Percentiles rank a stretch among this genome's conserved stretches.
Evolutionary conservation across 2,797 vertebrate genomes (phyloP).

Genomic region (Bovichtus diacanthus): DNA sequence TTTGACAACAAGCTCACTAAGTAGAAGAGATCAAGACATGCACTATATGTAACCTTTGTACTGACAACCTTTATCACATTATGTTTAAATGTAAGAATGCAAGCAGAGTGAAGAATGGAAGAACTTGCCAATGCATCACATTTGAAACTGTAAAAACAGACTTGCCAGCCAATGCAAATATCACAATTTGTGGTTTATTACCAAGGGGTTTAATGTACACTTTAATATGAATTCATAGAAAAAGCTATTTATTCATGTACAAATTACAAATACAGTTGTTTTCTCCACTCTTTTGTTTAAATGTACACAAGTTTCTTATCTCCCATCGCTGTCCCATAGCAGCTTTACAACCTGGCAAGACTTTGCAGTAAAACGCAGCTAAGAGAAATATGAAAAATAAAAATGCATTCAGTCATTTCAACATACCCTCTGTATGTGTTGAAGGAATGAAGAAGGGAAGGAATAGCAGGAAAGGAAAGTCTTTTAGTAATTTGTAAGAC

Average conservation of each 20-base stretch:
- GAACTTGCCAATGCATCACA: neutral
- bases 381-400: conserved; percentile 83
- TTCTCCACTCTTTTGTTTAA: conserved; percentile 87
- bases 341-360: conserved; percentile 92
- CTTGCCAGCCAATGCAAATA: conserved; percentile 76
- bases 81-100: neutral
- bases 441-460: conserved; percentile 18
- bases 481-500: conserved; percentile 33
- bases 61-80: neutral
- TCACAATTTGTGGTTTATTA: conserved; percentile 90
- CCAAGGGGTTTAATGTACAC: conserved; percentile 92
- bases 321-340: conserved; percentile 88
- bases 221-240: conserved; percentile 91
- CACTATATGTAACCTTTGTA: neutral
- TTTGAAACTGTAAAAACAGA: conserved; percentile 25
- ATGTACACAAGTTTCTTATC: conserved; percentile 87
- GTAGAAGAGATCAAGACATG: neutral
- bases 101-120: neutral
- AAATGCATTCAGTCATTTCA: conserved; percentile 63
- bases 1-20: neutral
- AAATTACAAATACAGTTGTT: conserved; percentile 89
- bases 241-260: conserved; percentile 92
- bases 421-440: neutral
- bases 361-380: conserved; percentile 85
- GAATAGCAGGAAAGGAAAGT: conserved; percentile 27